Percentiles rank a stretch among this genome's conserved stretches.
phyloP scores from a whole-genome alignment of 2,797 vertebrate species.

The Pelochelys cantorii region DNA sequence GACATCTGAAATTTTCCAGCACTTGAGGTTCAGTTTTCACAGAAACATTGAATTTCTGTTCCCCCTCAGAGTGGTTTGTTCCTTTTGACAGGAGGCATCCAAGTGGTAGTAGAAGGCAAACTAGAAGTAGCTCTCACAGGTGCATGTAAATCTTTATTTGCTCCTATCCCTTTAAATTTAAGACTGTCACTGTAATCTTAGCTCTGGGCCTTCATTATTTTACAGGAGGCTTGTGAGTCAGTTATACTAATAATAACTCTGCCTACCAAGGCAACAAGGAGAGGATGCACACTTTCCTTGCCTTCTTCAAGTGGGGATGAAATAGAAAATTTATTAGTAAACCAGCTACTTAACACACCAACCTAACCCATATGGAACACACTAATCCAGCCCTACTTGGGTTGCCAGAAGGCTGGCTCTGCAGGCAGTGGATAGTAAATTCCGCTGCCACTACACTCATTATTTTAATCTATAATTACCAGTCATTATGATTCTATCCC shows the following conservation, averaged over 20 bases:
- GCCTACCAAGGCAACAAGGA: background rate
- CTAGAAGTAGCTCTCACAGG: background rate
- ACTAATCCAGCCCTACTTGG: accelerated
- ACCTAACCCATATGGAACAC: background rate
- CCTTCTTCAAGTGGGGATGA: background rate
- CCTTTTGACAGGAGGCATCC: background rate
- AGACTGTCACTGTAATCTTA: background rate
- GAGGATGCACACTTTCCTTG: constrained; percentile 12
- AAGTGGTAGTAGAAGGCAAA: background rate
- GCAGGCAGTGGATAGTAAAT: accelerated
- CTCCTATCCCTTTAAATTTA: background rate
- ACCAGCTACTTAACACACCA: background rate
- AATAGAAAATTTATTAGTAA: constrained; percentile 2
- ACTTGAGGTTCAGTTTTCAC: background rate
- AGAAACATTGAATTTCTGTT: constrained; percentile 4
- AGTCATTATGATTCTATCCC: background rate
- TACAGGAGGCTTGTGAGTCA: background rate
- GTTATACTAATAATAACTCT: constrained; percentile 1
- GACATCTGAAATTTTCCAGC: constrained; percentile 12
- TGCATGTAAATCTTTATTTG: background rate
- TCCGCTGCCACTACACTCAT: background rate
- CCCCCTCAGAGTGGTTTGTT: background rate
- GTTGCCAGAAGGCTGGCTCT: background rate
- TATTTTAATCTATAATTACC: background rate
- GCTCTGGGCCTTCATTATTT: background rate